Base-by-base conservation (phyloP, 2,113 vertebrate species). In the Sebastes fasciatus region DNA sequence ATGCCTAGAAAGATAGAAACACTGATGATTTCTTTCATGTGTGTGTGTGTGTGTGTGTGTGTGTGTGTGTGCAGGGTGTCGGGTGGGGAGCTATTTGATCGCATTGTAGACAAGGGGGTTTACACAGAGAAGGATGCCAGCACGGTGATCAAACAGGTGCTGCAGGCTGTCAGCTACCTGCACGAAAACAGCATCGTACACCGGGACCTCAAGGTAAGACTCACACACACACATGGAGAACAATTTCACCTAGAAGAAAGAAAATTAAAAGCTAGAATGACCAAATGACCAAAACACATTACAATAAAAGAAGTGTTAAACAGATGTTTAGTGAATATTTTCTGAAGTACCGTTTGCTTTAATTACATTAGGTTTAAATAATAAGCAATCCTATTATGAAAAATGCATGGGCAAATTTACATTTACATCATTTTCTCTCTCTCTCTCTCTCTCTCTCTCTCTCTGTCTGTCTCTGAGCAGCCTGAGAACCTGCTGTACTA, bases 111-210 rank as follows among this genome's bases (percentile, higher is more conserved):
- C 0, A 94, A 95, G 6, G 98, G 98, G 0, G 96, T 98, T 60
- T 99, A 98, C 91, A 98, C 98, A 0, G 98, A 99, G 91, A 97
- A 97, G 58, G 98, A 99, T 0, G 98, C 98, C 0, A 99, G 98
- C 7, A 70, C 89, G 73, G 97, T 99, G 84, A 97, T 99, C 89
- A 95, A 92, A 77, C 98, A 99, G 94, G 97, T 99, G 54, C 93
- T 99, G 79, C 93, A 96, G 10, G 98, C 98, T 0, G 98, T 99
- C 58, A 95, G 96, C 76, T 99, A 99, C 83, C 97, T 99, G 62
- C 98, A 99, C 0, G 92, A 97, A 63, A 99, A 98, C 0, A 96
- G 97, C 45, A 97, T 99, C 0, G 98, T 99, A 1, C 98, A 99
- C 93, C 93, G 98, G 0, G 98, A 99, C 93, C 83, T 99, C 8